Evolutionary conservation across 2,888 invertebrate genomes (phyloP).

Genomic region (Cynaeus angustus): DNA sequence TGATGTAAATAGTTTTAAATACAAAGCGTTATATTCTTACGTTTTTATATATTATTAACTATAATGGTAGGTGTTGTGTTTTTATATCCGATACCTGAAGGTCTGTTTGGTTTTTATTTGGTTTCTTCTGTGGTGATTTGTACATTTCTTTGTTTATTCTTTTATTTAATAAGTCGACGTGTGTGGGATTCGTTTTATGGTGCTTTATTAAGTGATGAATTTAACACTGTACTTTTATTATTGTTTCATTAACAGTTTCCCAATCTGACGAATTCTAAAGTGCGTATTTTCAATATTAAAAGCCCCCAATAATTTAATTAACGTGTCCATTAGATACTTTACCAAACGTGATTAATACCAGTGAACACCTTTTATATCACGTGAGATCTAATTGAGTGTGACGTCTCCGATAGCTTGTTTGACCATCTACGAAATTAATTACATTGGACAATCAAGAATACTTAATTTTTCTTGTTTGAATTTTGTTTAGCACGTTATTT

Average conservation of each 20-base stretch:
- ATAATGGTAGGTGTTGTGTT: constrained; percentile 57
- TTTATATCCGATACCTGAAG: constrained; percentile 49
- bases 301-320: constrained; percentile 29
- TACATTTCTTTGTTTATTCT: constrained; percentile 61
- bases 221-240: constrained; percentile 57
- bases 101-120: constrained; percentile 52
- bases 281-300: constrained; percentile 26
- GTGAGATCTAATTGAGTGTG: neutral
- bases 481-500: neutral
- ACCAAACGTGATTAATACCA: constrained; percentile 6
- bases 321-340: constrained; percentile 16
- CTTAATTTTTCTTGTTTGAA: neutral
- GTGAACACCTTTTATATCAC: neutral
- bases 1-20: constrained; percentile 42
- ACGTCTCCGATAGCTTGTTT: too few species aligned
- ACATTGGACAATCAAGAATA: too few species aligned
- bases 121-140: constrained; percentile 54
- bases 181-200: constrained; percentile 62
- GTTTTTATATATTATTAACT: constrained; percentile 60
- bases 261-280: constrained; percentile 21
- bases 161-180: constrained; percentile 56
- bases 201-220: constrained; percentile 56
- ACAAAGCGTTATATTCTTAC: constrained; percentile 45
- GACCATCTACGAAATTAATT: too few species aligned
- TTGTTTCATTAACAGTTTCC: constrained; percentile 51